phyloP scores from a whole-genome alignment of 2,797 vertebrate species.

The Brachyrhaphis roseni region DNA sequence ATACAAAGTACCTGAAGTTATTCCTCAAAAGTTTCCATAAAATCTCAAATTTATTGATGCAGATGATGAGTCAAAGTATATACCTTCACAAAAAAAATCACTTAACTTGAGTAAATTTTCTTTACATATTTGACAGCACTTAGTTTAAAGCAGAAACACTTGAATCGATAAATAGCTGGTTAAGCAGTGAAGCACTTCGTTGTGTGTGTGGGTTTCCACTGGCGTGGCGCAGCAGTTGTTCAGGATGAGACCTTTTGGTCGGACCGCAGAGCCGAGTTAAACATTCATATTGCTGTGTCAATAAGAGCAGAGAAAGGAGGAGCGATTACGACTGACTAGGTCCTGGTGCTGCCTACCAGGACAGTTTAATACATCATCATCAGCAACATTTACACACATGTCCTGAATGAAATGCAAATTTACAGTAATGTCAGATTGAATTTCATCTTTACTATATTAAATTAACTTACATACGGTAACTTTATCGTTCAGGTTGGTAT shows the following conservation, averaged over 20 bases:
- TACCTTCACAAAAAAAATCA: not conserved
- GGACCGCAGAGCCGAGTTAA: constrained; percentile 37
- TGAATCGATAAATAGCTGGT: not conserved
- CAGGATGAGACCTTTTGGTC: constrained; percentile 42
- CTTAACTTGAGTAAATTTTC: not conserved
- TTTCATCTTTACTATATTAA: too few species aligned
- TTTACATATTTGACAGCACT: not conserved
- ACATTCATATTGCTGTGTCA: constrained; percentile 54
- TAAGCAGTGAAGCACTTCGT: not conserved
- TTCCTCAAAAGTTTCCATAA: not conserved
- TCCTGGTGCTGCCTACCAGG: not conserved
- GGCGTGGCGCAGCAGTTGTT: constrained; percentile 30
- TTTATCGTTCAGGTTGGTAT: too few species aligned
- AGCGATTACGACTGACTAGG: constrained; percentile 9
- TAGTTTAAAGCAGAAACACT: not conserved
- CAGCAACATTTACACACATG: too few species aligned
- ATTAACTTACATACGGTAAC: too few species aligned
- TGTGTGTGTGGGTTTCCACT: constrained; percentile 6
- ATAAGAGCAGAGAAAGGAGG: constrained; percentile 33
- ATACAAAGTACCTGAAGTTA: not conserved
- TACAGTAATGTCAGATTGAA: too few species aligned
- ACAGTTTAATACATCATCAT: not conserved
- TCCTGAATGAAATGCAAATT: too few species aligned
- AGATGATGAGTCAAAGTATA: not conserved
- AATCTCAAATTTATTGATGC: not conserved